Evolutionary conservation across 2,113 vertebrate genomes (phyloP).

Genomic region (Tiliqua scincoides): DNA sequence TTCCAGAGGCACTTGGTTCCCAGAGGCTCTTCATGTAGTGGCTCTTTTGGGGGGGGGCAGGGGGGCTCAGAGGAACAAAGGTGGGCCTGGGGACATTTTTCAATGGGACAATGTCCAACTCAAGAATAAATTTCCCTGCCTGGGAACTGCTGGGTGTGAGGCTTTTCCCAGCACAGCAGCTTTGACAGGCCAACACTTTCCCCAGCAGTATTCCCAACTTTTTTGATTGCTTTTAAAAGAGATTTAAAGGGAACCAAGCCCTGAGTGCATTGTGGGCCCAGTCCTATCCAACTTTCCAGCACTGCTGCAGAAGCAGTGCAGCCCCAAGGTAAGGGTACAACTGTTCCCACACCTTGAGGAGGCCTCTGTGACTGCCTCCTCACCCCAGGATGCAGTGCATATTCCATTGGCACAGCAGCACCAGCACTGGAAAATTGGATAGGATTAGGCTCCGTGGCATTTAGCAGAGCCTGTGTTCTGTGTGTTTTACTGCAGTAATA

Average conservation of each 20-base stretch:
- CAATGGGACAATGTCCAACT: conserved; percentile 61
- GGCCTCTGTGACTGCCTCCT: too few relatives aligned
- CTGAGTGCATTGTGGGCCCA: conserved; percentile 45
- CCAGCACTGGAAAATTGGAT: too few relatives aligned
- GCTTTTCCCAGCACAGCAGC: conserved; percentile 55
- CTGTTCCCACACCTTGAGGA: too few relatives aligned
- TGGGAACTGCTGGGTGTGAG: conserved; percentile 69
- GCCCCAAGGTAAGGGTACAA: too few relatives aligned
- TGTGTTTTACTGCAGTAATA: not conserved
- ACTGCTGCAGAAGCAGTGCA: too few relatives aligned
- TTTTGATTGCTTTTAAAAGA: conserved; percentile 70
- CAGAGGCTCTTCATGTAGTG: conserved; percentile 63
- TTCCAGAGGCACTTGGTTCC: too few relatives aligned
- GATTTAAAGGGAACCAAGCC: conserved; percentile 64
- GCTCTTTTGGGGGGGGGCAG: too few relatives aligned
- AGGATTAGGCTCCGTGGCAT: not conserved
- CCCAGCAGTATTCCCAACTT: conserved; percentile 29
- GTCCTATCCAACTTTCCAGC: too few relatives aligned
- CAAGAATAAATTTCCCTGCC: conserved; percentile 66
- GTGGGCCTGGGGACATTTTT: conserved; percentile 64
- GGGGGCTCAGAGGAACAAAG: conserved; percentile 26
- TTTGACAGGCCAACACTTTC: conserved; percentile 67
- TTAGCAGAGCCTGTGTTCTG: conserved; percentile 46
- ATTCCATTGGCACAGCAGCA: too few relatives aligned
- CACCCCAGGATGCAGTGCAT: too few relatives aligned